Percentiles rank a stretch among this genome's conserved stretches.
Conservation (phyloP, 1,140 invertebrate genomes). For the Meteorus sp. region DNA sequence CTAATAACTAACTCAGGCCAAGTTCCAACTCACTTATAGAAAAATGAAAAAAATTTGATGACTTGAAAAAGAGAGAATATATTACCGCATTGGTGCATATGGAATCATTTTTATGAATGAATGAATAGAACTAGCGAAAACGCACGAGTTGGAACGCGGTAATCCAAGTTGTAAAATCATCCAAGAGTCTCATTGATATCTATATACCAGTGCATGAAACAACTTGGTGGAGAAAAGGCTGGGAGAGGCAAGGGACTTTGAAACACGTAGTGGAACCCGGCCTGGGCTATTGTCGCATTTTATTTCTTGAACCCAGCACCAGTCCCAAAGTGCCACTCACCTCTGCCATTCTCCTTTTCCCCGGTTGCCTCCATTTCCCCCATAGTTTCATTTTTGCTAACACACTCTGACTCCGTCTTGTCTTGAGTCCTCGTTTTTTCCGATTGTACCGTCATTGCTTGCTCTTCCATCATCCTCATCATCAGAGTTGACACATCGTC, state of each 20-base stretch:
- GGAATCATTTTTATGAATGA: too few relatives aligned
- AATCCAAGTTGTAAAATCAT: not conserved
- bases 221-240: conserved; percentile 2
- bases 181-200: conserved; percentile 5
- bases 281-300: conserved; percentile 15
- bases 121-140: conserved; percentile 9
- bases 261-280: conserved; percentile 22
- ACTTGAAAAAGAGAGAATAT: not conserved
- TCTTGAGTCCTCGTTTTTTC: conserved; percentile 42
- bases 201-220: not conserved
- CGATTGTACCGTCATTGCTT: too few relatives aligned
- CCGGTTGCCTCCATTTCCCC: conserved; percentile 47
- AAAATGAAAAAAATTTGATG: conserved; percentile 25
- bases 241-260: conserved; percentile 23
- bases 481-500: conserved; percentile 22
- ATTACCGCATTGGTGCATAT: too few relatives aligned
- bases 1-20: conserved; percentile 31
- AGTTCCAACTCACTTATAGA: conserved; percentile 40
- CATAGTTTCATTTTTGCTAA: conserved; percentile 56
- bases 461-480: conserved; percentile 11
- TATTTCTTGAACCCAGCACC: conserved; percentile 45
- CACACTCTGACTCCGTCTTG: conserved; percentile 50
- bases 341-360: conserved; percentile 52
- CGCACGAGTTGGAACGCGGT: conserved; percentile 38
- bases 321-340: conserved; percentile 53